Evolutionary conservation across 2,797 vertebrate genomes (phyloP).

Genomic region (Gastrophryne carolinensis): DNA sequence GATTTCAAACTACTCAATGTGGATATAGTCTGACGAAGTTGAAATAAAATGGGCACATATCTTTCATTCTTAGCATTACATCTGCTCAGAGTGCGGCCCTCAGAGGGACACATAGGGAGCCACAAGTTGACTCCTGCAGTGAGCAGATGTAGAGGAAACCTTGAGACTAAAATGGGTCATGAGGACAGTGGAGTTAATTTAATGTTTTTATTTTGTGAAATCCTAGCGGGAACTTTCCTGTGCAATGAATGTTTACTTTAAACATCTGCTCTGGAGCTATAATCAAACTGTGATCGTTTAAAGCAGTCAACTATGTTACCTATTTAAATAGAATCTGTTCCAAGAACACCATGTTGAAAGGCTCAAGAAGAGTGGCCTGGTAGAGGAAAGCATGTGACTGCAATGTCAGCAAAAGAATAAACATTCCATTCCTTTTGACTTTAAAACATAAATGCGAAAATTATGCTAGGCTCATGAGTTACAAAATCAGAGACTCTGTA

Average conservation of each 20-base stretch:
- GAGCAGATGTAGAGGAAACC: constrained; percentile 32
- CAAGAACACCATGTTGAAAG: constrained; percentile 45
- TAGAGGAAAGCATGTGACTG: constrained; percentile 15
- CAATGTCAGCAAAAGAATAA: constrained; percentile 38
- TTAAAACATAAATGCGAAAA: constrained; percentile 21
- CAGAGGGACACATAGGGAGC: constrained; percentile 10
- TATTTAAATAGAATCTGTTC: constrained; percentile 42
- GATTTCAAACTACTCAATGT: neutral
- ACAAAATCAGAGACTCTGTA: neutral
- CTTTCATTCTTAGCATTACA: constrained; percentile 15
- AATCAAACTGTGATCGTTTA: constrained; percentile 44
- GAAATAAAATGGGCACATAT: neutral
- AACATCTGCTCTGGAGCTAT: constrained; percentile 20
- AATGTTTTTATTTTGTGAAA: constrained; percentile 25
- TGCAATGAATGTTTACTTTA: constrained; percentile 35
- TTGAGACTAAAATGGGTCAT: constrained; percentile 19
- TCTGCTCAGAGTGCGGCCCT: neutral
- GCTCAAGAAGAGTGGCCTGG: constrained; percentile 1
- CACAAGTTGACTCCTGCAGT: constrained; percentile 4
- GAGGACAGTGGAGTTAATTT: constrained; percentile 14
- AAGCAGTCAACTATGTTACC: constrained; percentile 36
- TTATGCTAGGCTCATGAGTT: neutral
- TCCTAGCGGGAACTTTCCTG: constrained; percentile 41
- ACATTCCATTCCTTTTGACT: constrained; percentile 36
- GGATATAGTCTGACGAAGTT: neutral